These are phyloP conservation scores for Acyrthosiphon pisum DNA, from an alignment of 1,140 invertebrate genomes.

Conservation along the genomic window DNA sequence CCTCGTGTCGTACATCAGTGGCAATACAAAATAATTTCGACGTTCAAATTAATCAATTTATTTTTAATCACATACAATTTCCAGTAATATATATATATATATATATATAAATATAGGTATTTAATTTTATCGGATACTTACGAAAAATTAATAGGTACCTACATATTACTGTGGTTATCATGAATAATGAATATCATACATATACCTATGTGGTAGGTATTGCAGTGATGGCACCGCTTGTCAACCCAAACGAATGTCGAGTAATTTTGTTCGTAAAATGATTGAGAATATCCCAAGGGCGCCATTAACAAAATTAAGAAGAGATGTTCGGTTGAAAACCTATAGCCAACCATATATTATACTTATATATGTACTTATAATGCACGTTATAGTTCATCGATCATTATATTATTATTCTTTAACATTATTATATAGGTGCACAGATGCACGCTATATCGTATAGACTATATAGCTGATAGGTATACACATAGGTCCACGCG, in stretches of 20 bases:
- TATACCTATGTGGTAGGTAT: not conserved
- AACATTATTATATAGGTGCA: not conserved
- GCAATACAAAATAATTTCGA: not conserved
- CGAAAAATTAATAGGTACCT: not conserved
- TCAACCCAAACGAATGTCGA: not conserved
- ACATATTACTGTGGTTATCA: not conserved
- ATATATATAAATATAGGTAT: not conserved
- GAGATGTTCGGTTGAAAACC: conserved; percentile 26
- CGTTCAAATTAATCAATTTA: too few relatives aligned
- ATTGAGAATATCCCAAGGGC: conserved; percentile 19
- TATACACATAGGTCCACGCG: not conserved
- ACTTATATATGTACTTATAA: not conserved
- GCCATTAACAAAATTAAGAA: conserved; percentile 18
- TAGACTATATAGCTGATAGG: not conserved
- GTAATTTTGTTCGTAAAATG: conserved; percentile 30
- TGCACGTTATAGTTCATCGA: conserved; percentile 3
- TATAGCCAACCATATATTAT: not conserved
- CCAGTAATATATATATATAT: not conserved
- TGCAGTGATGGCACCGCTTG: too few relatives aligned
- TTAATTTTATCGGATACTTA: not conserved
- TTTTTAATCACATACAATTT: too few relatives aligned
- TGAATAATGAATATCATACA: not conserved
- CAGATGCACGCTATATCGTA: not conserved
- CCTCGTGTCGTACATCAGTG: not conserved
- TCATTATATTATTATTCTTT: conserved; percentile 40